A percentile compares a stretch with the other conserved stretches of the same genome.
Conservation (phyloP, 2,888 invertebrate species). For the Iphiclides podalirius region DNA sequence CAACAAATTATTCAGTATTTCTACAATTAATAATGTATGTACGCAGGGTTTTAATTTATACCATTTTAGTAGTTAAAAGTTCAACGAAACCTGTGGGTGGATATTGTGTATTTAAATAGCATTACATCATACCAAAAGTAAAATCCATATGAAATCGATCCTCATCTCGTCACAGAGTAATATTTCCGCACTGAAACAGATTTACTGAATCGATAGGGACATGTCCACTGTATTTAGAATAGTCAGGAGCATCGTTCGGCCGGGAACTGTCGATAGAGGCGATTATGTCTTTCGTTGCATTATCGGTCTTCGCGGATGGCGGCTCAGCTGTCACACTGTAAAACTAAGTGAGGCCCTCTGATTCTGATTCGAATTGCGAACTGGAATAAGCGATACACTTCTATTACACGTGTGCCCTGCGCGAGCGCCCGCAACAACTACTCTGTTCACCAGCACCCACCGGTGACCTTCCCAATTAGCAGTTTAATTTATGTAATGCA, state of each 20-base stretch:
- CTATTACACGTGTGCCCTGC: conserved; percentile 75
- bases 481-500: conserved; percentile 75
- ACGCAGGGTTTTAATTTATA: too few species aligned
- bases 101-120: too few species aligned
- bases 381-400: conserved; percentile 65
- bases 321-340: conserved; percentile 51
- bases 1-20: too few species aligned
- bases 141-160: conserved; percentile 63
- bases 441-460: conserved; percentile 45
- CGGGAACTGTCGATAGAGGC: conserved; percentile 13
- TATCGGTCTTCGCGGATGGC: conserved; percentile 25
- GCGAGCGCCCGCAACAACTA: conserved; percentile 71
- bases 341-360: conserved; percentile 69
- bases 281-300: conserved; percentile 19
- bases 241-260: conserved; percentile 56
- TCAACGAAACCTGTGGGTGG: too few species aligned
- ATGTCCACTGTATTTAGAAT: conserved; percentile 66
- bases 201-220: conserved; percentile 73
- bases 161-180: conserved; percentile 64
- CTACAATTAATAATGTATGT: too few species aligned
- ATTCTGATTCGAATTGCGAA: conserved; percentile 51
- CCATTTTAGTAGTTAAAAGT: too few species aligned
- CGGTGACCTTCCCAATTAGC: conserved; percentile 75
- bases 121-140: conserved; percentile 56
- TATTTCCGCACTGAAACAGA: conserved; percentile 45